Evolutionary conservation across 2,888 invertebrate species (phyloP).

Genomic region (Abscondita cerata): DNA sequence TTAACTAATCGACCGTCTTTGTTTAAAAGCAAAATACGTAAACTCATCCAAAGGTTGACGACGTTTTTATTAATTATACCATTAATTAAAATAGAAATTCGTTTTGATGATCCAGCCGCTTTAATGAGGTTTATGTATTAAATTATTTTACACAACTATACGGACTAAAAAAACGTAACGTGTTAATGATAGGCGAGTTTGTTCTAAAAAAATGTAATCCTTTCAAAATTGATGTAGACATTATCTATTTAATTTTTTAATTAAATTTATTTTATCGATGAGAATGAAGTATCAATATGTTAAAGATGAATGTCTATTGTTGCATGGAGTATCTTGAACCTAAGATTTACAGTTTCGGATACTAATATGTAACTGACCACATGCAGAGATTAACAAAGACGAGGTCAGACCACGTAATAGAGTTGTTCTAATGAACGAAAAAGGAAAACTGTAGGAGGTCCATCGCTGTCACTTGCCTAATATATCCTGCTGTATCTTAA

Average conservation of each 20-base stretch:
- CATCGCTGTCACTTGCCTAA: conserved; percentile 45
- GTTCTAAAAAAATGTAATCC: too few relatives aligned
- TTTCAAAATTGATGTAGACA: too few relatives aligned
- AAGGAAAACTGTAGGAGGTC: conserved; percentile 44
- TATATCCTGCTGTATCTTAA: conserved; percentile 23
- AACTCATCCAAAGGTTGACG: conserved; percentile 28
- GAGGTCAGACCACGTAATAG: conserved; percentile 51
- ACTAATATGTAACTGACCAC: conserved; percentile 33
- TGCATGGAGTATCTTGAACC: too few relatives aligned
- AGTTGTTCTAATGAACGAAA: conserved; percentile 54
- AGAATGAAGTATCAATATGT: too few relatives aligned
- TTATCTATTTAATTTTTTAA: too few relatives aligned
- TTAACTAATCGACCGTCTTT: conserved; percentile 16
- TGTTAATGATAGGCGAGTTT: conserved; percentile 19
- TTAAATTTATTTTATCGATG: too few relatives aligned
- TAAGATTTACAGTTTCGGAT: too few relatives aligned
- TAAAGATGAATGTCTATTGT: neutral
- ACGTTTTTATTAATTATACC: conserved; percentile 41
- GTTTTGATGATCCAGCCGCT: conserved; percentile 33
- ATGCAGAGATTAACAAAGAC: conserved; percentile 48
- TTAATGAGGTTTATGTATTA: conserved; percentile 32
- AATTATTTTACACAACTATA: conserved; percentile 9
- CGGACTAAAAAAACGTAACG: conserved; percentile 27
- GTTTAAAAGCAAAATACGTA: conserved; percentile 15
- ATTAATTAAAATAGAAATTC: conserved; percentile 37